A percentile compares a stretch with the other conserved stretches of the same genome.
Conservation (phyloP, 2,888 invertebrate species). For the Aphidius colemani region DNA sequence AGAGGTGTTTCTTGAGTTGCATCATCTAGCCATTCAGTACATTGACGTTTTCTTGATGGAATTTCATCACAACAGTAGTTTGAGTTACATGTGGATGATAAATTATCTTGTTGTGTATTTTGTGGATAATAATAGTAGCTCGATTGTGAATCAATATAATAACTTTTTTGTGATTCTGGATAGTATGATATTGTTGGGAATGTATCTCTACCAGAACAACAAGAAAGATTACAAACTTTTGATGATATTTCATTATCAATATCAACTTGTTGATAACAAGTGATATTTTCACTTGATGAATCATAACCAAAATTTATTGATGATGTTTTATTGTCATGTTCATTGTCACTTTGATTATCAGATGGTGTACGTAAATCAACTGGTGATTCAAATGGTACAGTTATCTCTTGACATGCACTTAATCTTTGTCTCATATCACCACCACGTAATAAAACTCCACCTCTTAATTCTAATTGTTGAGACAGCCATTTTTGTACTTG, state of each 20-base stretch:
- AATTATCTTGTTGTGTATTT: slow-evolving; percentile 7
- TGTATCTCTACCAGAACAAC: slow-evolving; percentile 42
- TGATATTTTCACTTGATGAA: slow-evolving; percentile 34
- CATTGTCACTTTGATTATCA: slow-evolving; percentile 40
- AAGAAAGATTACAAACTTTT: slow-evolving; percentile 43
- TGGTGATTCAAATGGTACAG: slow-evolving; percentile 39
- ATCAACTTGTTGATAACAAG: slow-evolving; percentile 37
- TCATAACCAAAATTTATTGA: slow-evolving; percentile 43
- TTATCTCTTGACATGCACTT: slow-evolving; percentile 47
- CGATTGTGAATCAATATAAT: slow-evolving; percentile 46
- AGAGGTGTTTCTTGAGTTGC: slow-evolving; percentile 58
- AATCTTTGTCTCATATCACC: slow-evolving; percentile 55
- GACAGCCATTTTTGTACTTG: slow-evolving; percentile 64
- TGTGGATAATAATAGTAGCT: slow-evolving; percentile 34
- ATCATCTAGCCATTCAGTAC: slow-evolving; percentile 37
- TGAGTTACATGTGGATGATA: slow-evolving; percentile 39
- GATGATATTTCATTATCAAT: slow-evolving; percentile 8
- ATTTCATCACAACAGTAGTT: slow-evolving; percentile 47
- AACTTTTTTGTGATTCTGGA: slow-evolving; percentile 36
- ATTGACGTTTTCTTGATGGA: slow-evolving; percentile 44
- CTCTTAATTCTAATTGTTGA: slow-evolving; percentile 58
- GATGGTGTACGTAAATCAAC: slow-evolving; percentile 49
- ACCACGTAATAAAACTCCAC: slow-evolving; percentile 52
- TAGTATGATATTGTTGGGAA: slow-evolving; percentile 41
- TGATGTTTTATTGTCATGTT: slow-evolving; percentile 40